phyloP scores from a whole-genome alignment of 2,888 invertebrate genomes.

The Punctoribates punctum region DNA sequence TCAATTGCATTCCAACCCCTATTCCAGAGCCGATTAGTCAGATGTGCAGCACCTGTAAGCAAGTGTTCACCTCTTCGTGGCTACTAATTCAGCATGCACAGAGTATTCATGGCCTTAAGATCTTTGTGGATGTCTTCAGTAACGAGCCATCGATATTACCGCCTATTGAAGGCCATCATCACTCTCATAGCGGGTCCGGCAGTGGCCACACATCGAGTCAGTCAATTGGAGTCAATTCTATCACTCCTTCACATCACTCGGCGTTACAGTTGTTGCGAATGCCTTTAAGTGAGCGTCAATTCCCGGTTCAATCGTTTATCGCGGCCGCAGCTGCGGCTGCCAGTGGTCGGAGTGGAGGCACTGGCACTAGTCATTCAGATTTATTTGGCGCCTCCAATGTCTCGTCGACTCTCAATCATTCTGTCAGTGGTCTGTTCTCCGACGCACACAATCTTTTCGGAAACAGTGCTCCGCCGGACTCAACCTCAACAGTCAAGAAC shows the following conservation, averaged over 20 bases:
- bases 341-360: slow-evolving; percentile 41
- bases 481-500: slow-evolving; percentile 40
- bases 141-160: slow-evolving; percentile 41
- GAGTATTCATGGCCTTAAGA: slow-evolving; percentile 85
- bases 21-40: slow-evolving; percentile 79
- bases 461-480: slow-evolving; percentile 62
- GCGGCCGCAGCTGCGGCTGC: slow-evolving; percentile 41
- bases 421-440: slow-evolving; percentile 65
- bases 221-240: slow-evolving; percentile 34
- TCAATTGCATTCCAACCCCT: neutral
- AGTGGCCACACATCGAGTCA: slow-evolving; percentile 33
- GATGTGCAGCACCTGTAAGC: slow-evolving; percentile 89
- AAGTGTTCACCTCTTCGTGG: slow-evolving; percentile 90
- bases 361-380: slow-evolving; percentile 41
- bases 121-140: slow-evolving; percentile 67
- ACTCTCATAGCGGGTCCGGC: neutral
- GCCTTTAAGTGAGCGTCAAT: slow-evolving; percentile 62
- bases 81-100: slow-evolving; percentile 90
- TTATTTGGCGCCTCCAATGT: slow-evolving; percentile 29
- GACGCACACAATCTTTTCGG: slow-evolving; percentile 59
- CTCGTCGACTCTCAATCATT: slow-evolving; percentile 26
- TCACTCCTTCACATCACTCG: slow-evolving; percentile 48
- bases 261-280: slow-evolving; percentile 62
- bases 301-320: slow-evolving; percentile 45
- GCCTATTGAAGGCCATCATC: slow-evolving; percentile 44